These are phyloP conservation scores for Diadophis punctatus DNA, from an alignment of 2,113 vertebrate genomes.

Conservation along the genomic window DNA sequence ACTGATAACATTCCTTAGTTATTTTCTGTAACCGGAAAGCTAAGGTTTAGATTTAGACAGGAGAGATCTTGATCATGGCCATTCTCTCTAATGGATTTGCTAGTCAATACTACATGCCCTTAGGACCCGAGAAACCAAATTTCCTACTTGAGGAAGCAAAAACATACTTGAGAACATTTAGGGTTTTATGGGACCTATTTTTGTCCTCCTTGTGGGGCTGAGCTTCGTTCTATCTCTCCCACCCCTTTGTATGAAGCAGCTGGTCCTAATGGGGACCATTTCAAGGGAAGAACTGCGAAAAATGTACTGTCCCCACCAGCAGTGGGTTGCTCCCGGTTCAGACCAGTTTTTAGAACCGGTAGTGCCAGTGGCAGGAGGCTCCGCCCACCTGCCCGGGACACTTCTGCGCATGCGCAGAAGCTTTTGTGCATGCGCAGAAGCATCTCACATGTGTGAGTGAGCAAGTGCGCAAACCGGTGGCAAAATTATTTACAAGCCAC, in stretches of 20 bases:
- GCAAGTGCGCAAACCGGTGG: no score
- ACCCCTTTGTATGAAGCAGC: constrained; percentile 11
- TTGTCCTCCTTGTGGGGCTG: not conserved
- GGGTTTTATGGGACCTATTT: not conserved
- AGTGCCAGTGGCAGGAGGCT: no score
- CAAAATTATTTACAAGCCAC: no score
- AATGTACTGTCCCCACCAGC: no score
- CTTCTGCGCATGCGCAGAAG: no score
- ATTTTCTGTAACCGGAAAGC: not conserved
- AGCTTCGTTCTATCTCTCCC: constrained; percentile 4
- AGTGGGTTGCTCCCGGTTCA: no score
- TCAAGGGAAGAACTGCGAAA: constrained; percentile 38
- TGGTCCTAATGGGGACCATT: constrained; percentile 31
- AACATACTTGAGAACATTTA: not conserved
- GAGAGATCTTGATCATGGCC: not conserved
- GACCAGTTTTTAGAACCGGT: no score
- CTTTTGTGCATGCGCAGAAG: no score
- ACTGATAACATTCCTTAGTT: not conserved
- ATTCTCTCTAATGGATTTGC: not conserved
- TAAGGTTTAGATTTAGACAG: not conserved
- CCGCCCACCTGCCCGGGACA: no score
- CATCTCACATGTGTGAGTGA: no score
- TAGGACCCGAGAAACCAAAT: not conserved
- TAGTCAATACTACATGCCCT: not conserved
- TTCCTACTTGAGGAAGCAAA: not conserved